Percentiles rank a stretch among this genome's conserved stretches.
Evolutionary conservation across 1,140 invertebrate genomes (phyloP).

Genomic region (Oreohelix idahoensis): DNA sequence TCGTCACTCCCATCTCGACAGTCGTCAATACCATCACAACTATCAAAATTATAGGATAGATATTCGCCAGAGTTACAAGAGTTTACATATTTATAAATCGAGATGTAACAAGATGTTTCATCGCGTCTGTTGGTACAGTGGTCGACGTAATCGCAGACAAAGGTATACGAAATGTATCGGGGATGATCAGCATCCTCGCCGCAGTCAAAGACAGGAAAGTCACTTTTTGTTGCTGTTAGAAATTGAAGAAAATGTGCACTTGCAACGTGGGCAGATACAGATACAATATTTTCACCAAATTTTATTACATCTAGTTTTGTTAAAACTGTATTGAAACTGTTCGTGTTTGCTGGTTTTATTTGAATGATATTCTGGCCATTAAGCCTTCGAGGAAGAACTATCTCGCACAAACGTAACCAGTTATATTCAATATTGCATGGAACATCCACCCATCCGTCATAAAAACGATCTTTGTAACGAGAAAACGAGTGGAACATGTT

Average conservation of each 20-base stretch:
- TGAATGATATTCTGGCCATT: neutral
- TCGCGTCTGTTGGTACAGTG: too few species aligned
- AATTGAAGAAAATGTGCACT: neutral
- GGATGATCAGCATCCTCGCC: neutral
- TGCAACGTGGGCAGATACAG: neutral
- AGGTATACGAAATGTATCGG: neutral
- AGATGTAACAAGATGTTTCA: too few species aligned
- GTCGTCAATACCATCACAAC: neutral
- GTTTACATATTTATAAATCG: too few species aligned
- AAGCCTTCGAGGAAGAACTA: neutral
- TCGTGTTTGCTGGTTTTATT: neutral
- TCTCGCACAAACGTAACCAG: neutral
- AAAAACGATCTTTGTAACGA: neutral
- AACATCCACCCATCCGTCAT: neutral
- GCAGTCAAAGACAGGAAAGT: conserved; percentile 2
- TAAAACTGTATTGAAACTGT: neutral
- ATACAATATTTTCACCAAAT: neutral
- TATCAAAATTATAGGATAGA: too few species aligned
- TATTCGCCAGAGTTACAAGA: too few species aligned
- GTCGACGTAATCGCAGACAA: neutral
- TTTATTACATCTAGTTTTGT: neutral
- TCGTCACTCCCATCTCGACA: neutral
- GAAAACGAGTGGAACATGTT: neutral
- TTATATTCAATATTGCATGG: neutral
- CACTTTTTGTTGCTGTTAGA: neutral